Evolutionary conservation across 2,113 vertebrate species (phyloP), one percentile per base, ranked within the genome.

Genomic region (Macrotus californicus): DNA sequence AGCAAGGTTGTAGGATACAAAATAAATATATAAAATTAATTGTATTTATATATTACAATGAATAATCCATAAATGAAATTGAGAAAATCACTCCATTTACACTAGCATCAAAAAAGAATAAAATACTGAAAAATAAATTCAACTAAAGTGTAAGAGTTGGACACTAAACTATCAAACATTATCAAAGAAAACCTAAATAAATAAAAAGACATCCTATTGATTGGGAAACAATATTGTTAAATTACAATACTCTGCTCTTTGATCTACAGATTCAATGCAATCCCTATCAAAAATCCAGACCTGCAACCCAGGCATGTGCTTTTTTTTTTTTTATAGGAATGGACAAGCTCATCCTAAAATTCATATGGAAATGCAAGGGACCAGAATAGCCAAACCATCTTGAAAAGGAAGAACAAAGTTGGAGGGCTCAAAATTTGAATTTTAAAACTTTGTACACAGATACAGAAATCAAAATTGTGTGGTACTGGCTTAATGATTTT

Each of bases 41-140:
- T n/a, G 19, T 66, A 79, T 80, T 73, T 54, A 75, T 56, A 59
- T 67, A 75, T 19, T 43, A 93, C 67, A 93, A 81, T 82, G 54
- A 93, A 80, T 54, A 90, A 86, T 67, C 29, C n/a, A 84, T 77
- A 64, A 83, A 70, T 61, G 36, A 94, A 91, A 86, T 14, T 94
- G 52, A 80, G 36, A 31, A 80, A 19, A 36, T 21, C 75, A 85
- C 66, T 85, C 24, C 39, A 79, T 79, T 79, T 93, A 79, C 6
- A 79, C 39, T 48, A 48, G 48, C 9, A 59, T 70, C 34, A 52
- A 86, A 66, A 52, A 87, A 87, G 54, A 82, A 41, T 77, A 73
- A 95, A 89, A 93, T 72, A 48, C 14, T 70, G 88, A 43, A 43
- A n/a, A 95, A 61, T 72, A 79, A 92, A 79, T 89, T 50, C 41